Percentiles rank a stretch among this genome's conserved stretches.
These are phyloP conservation scores for Zoanthus gigantus DNA, from an alignment of 92 coral and sea anemone species.

Conservation along the genomic window DNA sequence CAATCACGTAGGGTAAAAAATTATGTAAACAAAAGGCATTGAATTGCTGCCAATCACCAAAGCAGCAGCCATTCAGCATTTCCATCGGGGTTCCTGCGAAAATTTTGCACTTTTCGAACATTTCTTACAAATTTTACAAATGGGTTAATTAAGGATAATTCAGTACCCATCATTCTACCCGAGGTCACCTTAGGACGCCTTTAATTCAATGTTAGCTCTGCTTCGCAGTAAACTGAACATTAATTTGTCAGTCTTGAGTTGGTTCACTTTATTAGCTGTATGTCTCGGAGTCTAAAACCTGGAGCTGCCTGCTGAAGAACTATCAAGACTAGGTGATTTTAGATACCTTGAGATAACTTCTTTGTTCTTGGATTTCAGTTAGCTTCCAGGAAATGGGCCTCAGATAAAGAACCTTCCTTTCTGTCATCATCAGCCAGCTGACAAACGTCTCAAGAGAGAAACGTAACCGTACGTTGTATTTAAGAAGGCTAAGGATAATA, in stretches of 20 bases:
- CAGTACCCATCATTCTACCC: too few species aligned
- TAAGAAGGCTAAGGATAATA: slow-evolving; percentile 72
- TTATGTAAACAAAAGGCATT: too few species aligned
- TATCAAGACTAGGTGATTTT: background rate
- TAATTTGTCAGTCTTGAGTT: background rate
- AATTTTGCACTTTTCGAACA: background rate
- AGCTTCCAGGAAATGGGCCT: slow-evolving; percentile 87
- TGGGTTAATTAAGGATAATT: too few species aligned
- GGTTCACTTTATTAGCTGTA: background rate
- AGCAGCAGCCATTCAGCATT: too few species aligned
- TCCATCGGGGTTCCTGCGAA: background rate
- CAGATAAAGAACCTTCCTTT: slow-evolving; percentile 75
- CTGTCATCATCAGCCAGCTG: slow-evolving; percentile 85
- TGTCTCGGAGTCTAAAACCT: background rate
- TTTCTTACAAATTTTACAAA: too few species aligned
- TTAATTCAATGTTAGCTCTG: background rate
- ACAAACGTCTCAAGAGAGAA: slow-evolving; percentile 86
- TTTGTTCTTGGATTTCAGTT: slow-evolving; percentile 72
- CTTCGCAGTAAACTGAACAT: background rate
- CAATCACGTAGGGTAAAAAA: too few species aligned
- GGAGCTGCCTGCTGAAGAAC: background rate
- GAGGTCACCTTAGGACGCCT: too few species aligned
- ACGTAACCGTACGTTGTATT: slow-evolving; percentile 71
- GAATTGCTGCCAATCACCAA: too few species aligned
- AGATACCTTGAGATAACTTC: slow-evolving; percentile 83